These are phyloP conservation scores for Drosophila greeni DNA, from an alignment of 2,888 invertebrate species.

Conservation along the genomic window DNA sequence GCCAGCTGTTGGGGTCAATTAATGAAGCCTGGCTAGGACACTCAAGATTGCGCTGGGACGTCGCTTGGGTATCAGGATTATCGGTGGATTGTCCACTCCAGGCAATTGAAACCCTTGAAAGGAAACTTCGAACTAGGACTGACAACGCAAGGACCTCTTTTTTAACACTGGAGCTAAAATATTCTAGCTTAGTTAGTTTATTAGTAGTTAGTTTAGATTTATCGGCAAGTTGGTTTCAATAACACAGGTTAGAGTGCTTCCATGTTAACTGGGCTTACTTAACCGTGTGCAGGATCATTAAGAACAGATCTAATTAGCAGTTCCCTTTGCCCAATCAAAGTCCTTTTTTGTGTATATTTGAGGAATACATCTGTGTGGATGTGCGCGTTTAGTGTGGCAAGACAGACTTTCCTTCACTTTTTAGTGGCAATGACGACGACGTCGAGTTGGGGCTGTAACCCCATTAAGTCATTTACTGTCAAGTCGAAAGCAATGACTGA, in stretches of 20 bases:
- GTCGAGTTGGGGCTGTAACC: conserved; percentile 16
- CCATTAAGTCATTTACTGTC: conserved; percentile 33
- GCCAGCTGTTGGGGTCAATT: conserved; percentile 41
- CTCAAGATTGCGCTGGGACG: conserved; percentile 2
- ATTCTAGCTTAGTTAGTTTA: too few species aligned
- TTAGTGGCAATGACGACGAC: not conserved
- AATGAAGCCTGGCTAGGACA: conserved; percentile 18
- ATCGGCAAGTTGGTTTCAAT: not conserved
- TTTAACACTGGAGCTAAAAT: too few species aligned
- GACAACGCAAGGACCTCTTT: too few species aligned
- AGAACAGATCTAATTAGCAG: conserved; percentile 3
- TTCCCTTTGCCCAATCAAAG: conserved; percentile 3
- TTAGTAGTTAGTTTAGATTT: too few species aligned
- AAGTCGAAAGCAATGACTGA: conserved; percentile 24
- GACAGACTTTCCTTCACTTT: not conserved
- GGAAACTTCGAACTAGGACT: not conserved
- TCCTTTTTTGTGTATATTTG: conserved; percentile 6
- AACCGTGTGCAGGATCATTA: not conserved
- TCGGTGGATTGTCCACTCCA: conserved; percentile 1
- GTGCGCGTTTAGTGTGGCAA: not conserved
- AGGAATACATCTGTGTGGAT: not conserved
- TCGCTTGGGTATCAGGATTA: not conserved
- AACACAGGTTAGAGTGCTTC: not conserved
- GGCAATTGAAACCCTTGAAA: conserved; percentile 1
- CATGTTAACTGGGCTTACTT: not conserved